phyloP scores from a whole-genome alignment of 2,113 vertebrate species.

The Megaceryle maxima region DNA sequence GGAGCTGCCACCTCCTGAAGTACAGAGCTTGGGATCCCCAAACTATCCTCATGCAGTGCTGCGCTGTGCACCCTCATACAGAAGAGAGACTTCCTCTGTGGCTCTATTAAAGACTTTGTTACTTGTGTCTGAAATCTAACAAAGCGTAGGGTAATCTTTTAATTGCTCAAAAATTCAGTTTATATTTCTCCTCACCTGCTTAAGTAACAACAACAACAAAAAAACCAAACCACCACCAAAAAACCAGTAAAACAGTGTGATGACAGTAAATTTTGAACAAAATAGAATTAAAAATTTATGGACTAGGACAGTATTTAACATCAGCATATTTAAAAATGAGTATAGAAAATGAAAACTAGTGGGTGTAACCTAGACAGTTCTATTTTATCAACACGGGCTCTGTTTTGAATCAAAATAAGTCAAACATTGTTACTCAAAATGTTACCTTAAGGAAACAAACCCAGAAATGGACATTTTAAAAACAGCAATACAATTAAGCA shows the following conservation, averaged over 20 bases:
- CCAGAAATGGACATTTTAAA: background rate
- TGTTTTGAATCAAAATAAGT: background rate
- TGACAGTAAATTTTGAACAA: background rate
- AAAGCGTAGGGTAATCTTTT: background rate
- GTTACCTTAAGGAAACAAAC: background rate
- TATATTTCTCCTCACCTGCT: background rate
- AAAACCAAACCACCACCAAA: background rate
- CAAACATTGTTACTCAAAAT: background rate
- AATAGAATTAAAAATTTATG: background rate
- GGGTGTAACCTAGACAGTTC: background rate
- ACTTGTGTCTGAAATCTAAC: background rate
- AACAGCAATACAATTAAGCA: background rate
- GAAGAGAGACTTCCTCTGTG: background rate
- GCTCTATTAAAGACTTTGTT: background rate
- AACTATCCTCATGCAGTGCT: rapidly evolving
- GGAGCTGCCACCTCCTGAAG: background rate
- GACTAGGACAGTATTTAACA: background rate
- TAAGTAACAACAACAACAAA: background rate
- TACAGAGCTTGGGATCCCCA: background rate
- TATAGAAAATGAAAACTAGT: background rate
- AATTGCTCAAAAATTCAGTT: background rate
- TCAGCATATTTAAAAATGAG: background rate
- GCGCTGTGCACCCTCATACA: rapidly evolving
- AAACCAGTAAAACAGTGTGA: background rate
- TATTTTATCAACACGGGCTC: background rate